phyloP scores from a whole-genome alignment of 2,888 invertebrate genomes.

The Drosophila picticornis region DNA sequence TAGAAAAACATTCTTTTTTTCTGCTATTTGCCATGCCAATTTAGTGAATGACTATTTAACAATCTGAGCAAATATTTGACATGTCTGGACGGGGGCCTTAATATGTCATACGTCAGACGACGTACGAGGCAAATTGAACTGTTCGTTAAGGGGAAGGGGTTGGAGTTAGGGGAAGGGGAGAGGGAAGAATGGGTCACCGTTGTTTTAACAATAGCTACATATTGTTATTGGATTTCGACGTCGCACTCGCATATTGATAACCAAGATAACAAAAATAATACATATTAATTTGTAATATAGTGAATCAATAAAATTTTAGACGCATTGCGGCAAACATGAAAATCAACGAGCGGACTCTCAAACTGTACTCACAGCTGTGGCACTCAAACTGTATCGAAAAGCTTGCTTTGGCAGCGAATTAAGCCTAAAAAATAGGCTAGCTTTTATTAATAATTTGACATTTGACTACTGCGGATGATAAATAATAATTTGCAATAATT shows the following conservation, averaged over 20 bases:
- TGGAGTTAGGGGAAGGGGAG: background rate
- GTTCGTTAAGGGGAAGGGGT: background rate
- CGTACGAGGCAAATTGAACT: slow-evolving; percentile 32
- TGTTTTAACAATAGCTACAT: slow-evolving; percentile 36
- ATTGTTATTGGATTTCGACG: slow-evolving; percentile 47
- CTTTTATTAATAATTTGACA: slow-evolving; percentile 35
- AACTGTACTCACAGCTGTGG: background rate
- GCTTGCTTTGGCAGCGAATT: slow-evolving; percentile 36
- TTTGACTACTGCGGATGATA: slow-evolving; percentile 36
- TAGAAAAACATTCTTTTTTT: slow-evolving; percentile 38
- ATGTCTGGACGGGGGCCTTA: slow-evolving; percentile 19
- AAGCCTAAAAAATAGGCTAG: slow-evolving; percentile 48
- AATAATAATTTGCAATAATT: slow-evolving; percentile 11
- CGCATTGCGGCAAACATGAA: slow-evolving; percentile 60
- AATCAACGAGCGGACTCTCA: slow-evolving; percentile 6
- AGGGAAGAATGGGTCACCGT: slow-evolving; percentile 1
- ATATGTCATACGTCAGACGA: slow-evolving; percentile 54
- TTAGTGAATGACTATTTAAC: slow-evolving; percentile 65
- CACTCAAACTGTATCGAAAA: slow-evolving; percentile 39
- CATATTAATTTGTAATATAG: slow-evolving; percentile 45
- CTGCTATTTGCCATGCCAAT: slow-evolving; percentile 57
- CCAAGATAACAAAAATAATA: slow-evolving; percentile 58
- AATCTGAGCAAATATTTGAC: slow-evolving; percentile 71
- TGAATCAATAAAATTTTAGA: slow-evolving; percentile 59
- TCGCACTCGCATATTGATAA: slow-evolving; percentile 50